phyloP scores from a whole-genome alignment of 2,113 vertebrate species.

The Passer montanus region DNA sequence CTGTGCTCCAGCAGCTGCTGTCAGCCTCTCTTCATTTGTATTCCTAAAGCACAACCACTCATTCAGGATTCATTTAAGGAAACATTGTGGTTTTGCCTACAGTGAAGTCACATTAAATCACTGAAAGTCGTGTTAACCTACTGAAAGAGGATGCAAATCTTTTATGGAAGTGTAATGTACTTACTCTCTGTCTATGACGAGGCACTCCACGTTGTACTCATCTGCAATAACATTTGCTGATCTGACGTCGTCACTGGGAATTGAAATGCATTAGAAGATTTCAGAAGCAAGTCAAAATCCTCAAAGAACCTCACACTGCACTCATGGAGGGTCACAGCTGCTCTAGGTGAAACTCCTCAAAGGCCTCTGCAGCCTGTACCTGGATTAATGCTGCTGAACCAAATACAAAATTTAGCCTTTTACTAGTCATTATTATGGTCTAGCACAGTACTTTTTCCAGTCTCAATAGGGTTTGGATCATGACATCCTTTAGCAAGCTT shows the following conservation, averaged over 20 bases:
- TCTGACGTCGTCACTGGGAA: constrained; percentile 88
- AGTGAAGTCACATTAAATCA: neutral
- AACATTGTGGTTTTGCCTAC: neutral
- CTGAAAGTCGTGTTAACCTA: neutral
- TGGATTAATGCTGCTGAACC: neutral
- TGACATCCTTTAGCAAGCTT: neutral
- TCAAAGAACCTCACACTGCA: neutral
- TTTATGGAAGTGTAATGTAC: constrained; percentile 37
- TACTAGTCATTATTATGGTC: neutral
- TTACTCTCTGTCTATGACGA: constrained; percentile 94
- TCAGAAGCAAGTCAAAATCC: neutral
- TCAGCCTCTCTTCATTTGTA: neutral
- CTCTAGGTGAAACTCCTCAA: neutral
- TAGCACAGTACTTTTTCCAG: neutral
- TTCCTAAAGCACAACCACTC: neutral
- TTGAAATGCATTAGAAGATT: constrained; percentile 7
- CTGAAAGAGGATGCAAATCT: neutral
- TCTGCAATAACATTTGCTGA: constrained; percentile 92
- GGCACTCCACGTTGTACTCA: constrained; percentile 87
- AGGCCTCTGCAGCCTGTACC: neutral
- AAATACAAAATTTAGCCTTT: neutral
- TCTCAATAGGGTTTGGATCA: neutral
- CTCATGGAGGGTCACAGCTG: neutral
- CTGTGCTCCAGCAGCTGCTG: neutral
- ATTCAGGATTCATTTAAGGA: neutral